phyloP scores from a whole-genome alignment of 2,113 vertebrate species.

The Anthoscopus minutus region DNA sequence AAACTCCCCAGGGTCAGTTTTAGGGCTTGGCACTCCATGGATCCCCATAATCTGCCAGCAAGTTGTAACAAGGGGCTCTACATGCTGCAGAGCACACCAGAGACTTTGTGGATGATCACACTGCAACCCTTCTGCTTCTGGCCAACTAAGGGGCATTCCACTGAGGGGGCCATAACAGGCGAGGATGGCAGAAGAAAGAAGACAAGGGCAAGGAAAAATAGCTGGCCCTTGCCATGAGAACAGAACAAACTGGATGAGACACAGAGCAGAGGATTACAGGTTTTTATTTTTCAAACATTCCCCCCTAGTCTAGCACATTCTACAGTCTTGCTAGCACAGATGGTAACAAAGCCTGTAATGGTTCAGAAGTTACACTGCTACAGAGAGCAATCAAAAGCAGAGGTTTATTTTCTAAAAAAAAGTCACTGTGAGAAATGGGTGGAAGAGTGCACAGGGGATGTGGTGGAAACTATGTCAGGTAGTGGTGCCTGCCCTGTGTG shows the following conservation, averaged over 20 bases:
- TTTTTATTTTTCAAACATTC: slow-evolving; percentile 67
- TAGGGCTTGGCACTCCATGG: not conserved
- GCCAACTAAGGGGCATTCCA: not conserved
- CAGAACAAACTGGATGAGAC: slow-evolving; percentile 27
- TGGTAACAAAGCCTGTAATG: slow-evolving; percentile 49
- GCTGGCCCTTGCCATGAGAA: not conserved
- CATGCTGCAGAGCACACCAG: not conserved
- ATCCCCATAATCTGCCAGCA: not conserved
- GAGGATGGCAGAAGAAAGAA: not conserved
- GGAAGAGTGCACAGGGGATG: not conserved
- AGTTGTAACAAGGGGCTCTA: not conserved
- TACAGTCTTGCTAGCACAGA: slow-evolving; percentile 55
- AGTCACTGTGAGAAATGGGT: not conserved
- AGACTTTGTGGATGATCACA: not conserved
- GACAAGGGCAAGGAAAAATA: not conserved
- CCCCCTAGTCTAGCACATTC: slow-evolving; percentile 62
- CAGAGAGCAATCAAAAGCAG: slow-evolving; percentile 49
- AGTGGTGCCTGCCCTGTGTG: not conserved
- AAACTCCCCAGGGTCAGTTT: not conserved
- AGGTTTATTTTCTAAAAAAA: slow-evolving; percentile 5
- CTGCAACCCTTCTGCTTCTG: not conserved
- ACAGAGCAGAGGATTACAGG: slow-evolving; percentile 53
- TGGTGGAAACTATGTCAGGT: not conserved
- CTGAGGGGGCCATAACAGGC: not conserved
- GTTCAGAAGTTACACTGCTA: slow-evolving; percentile 41